Conservation (phyloP, 2,888 invertebrate species). For the Sinopyrophorus schimmeli region DNA sequence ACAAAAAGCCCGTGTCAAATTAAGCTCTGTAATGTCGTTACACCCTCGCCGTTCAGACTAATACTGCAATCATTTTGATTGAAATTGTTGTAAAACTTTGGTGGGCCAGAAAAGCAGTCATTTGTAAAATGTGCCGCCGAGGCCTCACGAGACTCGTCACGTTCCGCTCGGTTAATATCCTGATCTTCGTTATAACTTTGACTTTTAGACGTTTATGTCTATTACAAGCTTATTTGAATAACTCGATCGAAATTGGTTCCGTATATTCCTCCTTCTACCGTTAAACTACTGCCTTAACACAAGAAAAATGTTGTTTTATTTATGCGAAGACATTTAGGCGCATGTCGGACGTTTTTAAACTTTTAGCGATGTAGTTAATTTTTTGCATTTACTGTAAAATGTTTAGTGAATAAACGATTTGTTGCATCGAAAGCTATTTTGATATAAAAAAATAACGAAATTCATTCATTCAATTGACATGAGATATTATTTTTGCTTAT, state of each 20-base stretch:
- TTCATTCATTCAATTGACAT: no score
- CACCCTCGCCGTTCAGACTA: conserved; percentile 42
- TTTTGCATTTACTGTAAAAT: no score
- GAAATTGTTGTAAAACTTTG: conserved; percentile 53
- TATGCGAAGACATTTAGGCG: no score
- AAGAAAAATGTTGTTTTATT: no score
- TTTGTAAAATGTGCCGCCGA: conserved; percentile 48
- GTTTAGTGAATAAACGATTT: no score
- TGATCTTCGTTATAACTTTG: conserved; percentile 36
- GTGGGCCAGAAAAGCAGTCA: conserved; percentile 44
- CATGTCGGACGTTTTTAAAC: no score
- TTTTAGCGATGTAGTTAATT: no score
- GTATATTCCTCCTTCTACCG: no score
- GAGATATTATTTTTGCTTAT: no score
- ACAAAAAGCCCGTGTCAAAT: conserved; percentile 43
- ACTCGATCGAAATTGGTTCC: conserved; percentile 19
- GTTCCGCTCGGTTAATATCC: conserved; percentile 40
- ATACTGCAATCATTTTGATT: conserved; percentile 52
- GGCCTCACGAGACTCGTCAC: conserved; percentile 40
- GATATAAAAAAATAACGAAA: no score
- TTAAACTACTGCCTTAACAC: no score
- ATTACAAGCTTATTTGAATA: conserved; percentile 26
- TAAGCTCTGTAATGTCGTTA: conserved; percentile 39
- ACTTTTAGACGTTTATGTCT: conserved; percentile 25
- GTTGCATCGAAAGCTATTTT: no score